Evolutionary conservation across 2,113 vertebrate genomes (phyloP).

Genomic region (Microtus oregoni): DNA sequence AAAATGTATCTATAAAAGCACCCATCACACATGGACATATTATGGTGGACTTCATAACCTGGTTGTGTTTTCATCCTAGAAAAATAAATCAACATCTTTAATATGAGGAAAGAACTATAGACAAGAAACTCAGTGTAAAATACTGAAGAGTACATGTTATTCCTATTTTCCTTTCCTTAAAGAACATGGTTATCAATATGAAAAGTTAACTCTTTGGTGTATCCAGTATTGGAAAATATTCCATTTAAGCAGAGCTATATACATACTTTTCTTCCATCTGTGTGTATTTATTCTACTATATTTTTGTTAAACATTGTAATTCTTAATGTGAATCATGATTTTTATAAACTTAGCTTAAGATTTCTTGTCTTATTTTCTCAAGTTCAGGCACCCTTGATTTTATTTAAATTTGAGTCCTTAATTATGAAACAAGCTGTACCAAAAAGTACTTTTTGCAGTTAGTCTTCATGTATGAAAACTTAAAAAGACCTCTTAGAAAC

Average conservation of each 20-base stretch:
- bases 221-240: too few species aligned
- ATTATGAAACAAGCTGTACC: neutral
- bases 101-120: neutral
- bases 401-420: neutral
- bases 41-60: neutral
- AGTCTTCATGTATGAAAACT: neutral
- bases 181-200: neutral
- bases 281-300: neutral
- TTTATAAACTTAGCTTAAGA: neutral
- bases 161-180: neutral
- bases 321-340: neutral
- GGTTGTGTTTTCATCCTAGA: fast-evolving
- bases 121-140: neutral
- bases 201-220: neutral
- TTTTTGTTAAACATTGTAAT: neutral
- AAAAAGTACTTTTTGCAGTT: neutral
- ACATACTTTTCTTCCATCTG: neutral
- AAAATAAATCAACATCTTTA: neutral
- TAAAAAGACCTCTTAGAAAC: neutral
- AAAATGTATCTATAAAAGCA: neutral
- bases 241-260: neutral
- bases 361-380: neutral
- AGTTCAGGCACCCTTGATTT: neutral
- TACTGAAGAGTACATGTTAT: neutral
- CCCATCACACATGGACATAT: neutral